These are phyloP conservation scores for Coelopa pilipes DNA, from an alignment of 2,888 invertebrate genomes.

Conservation along the genomic window DNA sequence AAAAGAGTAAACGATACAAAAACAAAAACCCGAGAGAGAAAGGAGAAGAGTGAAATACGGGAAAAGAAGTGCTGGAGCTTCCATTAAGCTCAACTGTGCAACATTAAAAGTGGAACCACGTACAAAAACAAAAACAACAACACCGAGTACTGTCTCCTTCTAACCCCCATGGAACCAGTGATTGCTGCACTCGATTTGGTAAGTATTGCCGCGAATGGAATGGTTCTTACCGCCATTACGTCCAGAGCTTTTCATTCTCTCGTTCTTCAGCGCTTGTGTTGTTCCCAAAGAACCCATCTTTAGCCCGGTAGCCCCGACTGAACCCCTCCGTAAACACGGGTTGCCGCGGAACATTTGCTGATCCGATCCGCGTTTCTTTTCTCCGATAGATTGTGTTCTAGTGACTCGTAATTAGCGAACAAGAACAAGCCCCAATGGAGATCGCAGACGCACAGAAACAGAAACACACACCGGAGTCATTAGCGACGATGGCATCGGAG, in stretches of 20 bases:
- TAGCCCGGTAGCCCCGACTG: neutral
- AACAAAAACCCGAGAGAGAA: constrained; percentile 6
- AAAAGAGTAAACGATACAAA: neutral
- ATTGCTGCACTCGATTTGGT: constrained; percentile 57
- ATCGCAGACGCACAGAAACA: neutral
- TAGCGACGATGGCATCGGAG: constrained; percentile 7
- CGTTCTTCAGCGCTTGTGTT: neutral
- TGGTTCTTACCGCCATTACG: constrained; percentile 2
- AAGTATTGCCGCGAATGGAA: constrained; percentile 38
- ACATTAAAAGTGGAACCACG: constrained; percentile 30
- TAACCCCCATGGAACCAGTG: constrained; percentile 15
- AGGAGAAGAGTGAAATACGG: neutral
- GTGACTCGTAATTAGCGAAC: constrained; percentile 23
- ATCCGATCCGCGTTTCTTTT: too few relatives aligned
- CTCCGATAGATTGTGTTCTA: constrained; percentile 19
- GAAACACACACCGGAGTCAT: neutral
- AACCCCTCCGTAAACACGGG: too few relatives aligned
- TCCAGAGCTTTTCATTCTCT: neutral
- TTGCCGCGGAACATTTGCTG: too few relatives aligned
- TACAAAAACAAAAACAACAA: constrained; percentile 8
- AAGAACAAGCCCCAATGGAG: neutral
- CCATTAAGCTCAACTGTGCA: constrained; percentile 21
- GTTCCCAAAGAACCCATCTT: constrained; percentile 21
- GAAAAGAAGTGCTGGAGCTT: neutral
- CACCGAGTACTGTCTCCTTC: neutral